phyloP scores from a whole-genome alignment of 2,888 invertebrate genomes.

The Calephelis perditalis region DNA sequence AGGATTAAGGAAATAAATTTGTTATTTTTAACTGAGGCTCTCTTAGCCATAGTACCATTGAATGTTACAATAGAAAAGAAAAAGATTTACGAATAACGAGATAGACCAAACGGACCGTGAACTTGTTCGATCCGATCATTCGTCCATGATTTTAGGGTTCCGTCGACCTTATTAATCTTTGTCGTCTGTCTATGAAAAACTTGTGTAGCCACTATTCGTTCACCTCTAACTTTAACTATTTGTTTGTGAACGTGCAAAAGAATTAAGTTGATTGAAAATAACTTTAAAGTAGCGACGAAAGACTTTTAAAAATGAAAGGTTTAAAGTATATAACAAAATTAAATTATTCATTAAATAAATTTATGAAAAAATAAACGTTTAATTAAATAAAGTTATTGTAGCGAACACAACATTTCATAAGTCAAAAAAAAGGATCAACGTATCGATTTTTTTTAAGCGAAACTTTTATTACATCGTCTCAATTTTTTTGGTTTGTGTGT shows the following conservation, averaged over 20 bases:
- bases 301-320: not conserved
- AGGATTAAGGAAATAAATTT: conserved; percentile 27
- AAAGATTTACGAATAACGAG: conserved; percentile 50
- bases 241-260: not conserved
- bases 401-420: too few species aligned
- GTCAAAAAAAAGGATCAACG: too few species aligned
- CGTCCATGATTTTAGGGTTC: conserved; percentile 44
- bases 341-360: too few species aligned
- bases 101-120: conserved; percentile 47
- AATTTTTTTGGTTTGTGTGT: too few species aligned
- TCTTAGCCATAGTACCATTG: conserved; percentile 34
- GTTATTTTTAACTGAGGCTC: conserved; percentile 33
- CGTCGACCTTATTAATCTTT: conserved; percentile 36
- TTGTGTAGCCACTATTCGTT: conserved; percentile 14
- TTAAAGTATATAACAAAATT: too few species aligned
- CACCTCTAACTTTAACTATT: conserved; percentile 12
- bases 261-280: conserved; percentile 2
- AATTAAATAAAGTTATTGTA: too few species aligned
- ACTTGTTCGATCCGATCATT: conserved; percentile 42
- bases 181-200: conserved; percentile 29
- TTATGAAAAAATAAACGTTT: too few species aligned
- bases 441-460: too few species aligned
- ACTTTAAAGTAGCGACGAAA: not conserved
- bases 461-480: too few species aligned
- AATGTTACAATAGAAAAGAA: conserved; percentile 45